Percentiles rank a stretch among this genome's conserved stretches.
phyloP scores from a whole-genome alignment of 2,113 vertebrate genomes.

The Phycodurus eques region DNA sequence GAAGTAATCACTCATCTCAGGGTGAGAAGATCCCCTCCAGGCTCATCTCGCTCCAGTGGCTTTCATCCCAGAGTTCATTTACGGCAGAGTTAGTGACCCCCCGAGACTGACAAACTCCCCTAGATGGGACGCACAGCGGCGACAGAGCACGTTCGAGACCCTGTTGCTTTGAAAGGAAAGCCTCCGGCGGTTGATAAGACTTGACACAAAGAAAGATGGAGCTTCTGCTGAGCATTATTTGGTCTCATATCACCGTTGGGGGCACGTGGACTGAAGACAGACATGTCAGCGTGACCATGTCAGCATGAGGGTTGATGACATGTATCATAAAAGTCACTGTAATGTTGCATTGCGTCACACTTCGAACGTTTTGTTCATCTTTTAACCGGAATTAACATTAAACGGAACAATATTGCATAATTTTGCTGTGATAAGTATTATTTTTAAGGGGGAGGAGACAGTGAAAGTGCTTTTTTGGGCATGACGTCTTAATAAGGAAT shows the following conservation, averaged over 20 bases:
- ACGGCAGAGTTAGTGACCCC: conserved; percentile 64
- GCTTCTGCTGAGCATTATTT: conserved; percentile 34
- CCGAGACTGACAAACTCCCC: conserved; percentile 41
- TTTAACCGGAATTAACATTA: not conserved
- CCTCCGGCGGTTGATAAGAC: conserved; percentile 52
- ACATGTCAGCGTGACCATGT: conserved; percentile 19
- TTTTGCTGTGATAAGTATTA: not conserved
- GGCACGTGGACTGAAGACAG: not conserved
- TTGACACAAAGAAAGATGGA: conserved; percentile 33
- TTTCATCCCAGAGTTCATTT: conserved; percentile 54
- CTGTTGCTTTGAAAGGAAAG: conserved; percentile 45
- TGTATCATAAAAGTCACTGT: not conserved
- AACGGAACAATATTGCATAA: not conserved
- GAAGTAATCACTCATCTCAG: conserved; percentile 74
- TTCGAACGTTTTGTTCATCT: not conserved
- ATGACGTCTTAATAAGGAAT: not conserved
- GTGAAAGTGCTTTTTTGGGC: not conserved
- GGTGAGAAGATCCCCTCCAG: conserved; percentile 70
- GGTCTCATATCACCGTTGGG: conserved; percentile 30
- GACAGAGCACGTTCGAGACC: conserved; percentile 49
- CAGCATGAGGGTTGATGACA: conserved; percentile 15
- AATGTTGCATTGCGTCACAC: not conserved
- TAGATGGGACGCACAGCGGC: conserved; percentile 41
- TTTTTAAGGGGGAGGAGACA: not conserved
- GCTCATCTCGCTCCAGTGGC: conserved; percentile 64